phyloP scores from a whole-genome alignment of 2,888 invertebrate species.

The Chrysopilus asiliformis region DNA sequence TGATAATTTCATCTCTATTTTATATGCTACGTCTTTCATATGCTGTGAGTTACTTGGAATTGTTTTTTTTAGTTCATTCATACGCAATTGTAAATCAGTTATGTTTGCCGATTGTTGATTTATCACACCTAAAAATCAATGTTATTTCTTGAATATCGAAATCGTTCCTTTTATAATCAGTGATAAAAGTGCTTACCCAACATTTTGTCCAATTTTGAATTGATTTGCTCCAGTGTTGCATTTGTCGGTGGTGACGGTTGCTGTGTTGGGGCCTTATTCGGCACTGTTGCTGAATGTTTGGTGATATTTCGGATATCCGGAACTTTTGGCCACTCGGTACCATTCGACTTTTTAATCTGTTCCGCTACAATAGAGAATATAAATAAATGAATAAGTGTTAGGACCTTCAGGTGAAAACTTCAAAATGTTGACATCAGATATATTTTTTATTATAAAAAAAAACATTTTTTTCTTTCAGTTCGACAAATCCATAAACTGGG shows the following conservation, averaged over 20 bases:
- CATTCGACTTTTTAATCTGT: no score
- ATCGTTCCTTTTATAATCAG: background rate
- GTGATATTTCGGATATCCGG: slow-evolving; percentile 24
- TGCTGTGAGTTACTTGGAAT: slow-evolving; percentile 10
- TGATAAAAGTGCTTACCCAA: no score
- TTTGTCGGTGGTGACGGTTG: slow-evolving; percentile 3
- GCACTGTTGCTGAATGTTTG: slow-evolving; percentile 29
- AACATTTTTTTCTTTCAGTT: no score
- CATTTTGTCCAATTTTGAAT: no score
- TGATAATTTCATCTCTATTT: slow-evolving; percentile 31
- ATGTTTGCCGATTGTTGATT: slow-evolving; percentile 39
- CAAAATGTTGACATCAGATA: no score
- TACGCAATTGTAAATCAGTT: slow-evolving; percentile 34
- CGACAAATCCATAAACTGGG: no score
- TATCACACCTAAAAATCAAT: slow-evolving; percentile 36
- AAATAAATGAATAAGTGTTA: no score
- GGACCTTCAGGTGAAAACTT: no score
- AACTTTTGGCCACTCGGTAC: slow-evolving; percentile 24
- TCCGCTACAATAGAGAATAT: no score
- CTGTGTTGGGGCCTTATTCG: slow-evolving; percentile 21
- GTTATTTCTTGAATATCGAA: background rate
- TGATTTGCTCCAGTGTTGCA: slow-evolving; percentile 24
- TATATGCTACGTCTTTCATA: slow-evolving; percentile 25
- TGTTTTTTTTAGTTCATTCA: slow-evolving; percentile 24
- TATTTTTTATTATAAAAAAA: no score